A percentile compares a stretch with the other conserved stretches of the same genome.
Conservation (phyloP, 2,113 vertebrate genomes). For the Machaerirhynchus nigripectus region DNA sequence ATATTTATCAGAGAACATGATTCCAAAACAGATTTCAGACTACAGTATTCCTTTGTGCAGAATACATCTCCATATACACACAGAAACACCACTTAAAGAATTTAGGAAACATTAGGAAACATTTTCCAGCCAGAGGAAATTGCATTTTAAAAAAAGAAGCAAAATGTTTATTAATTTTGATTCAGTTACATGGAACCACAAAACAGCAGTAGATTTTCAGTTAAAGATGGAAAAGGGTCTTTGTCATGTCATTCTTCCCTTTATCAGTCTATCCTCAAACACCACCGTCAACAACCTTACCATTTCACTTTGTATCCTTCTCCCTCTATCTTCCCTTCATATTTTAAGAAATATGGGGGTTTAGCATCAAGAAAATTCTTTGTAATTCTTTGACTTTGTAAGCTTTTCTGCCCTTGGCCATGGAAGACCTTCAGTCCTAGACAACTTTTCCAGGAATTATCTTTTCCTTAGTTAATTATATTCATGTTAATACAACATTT, state of each 20-base stretch:
- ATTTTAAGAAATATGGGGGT: not conserved
- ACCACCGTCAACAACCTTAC: not conserved
- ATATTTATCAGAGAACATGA: not conserved
- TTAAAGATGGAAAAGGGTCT: not conserved
- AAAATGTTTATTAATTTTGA: not conserved
- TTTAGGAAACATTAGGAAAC: not conserved
- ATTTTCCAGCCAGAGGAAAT: not conserved
- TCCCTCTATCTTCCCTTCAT: not conserved
- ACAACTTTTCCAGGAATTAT: not conserved
- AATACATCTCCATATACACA: not conserved
- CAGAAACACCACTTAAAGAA: not conserved
- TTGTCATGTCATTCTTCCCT: not conserved
- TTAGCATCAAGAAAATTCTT: not conserved
- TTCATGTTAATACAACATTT: not conserved
- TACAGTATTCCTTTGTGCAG: not conserved
- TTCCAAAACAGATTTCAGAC: conserved; percentile 6
- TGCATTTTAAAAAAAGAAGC: not conserved
- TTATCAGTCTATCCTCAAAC: not conserved
- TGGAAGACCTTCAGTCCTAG: not conserved
- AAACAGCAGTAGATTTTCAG: not conserved
- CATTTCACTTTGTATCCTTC: not conserved
- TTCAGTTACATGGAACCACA: not conserved
- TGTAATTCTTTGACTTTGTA: not conserved
- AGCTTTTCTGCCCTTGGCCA: not conserved
- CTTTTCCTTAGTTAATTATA: not conserved